These are phyloP conservation scores for Oreonectes daqikongensis DNA, from an alignment of 2,797 vertebrate genomes.

Conservation along the genomic window DNA sequence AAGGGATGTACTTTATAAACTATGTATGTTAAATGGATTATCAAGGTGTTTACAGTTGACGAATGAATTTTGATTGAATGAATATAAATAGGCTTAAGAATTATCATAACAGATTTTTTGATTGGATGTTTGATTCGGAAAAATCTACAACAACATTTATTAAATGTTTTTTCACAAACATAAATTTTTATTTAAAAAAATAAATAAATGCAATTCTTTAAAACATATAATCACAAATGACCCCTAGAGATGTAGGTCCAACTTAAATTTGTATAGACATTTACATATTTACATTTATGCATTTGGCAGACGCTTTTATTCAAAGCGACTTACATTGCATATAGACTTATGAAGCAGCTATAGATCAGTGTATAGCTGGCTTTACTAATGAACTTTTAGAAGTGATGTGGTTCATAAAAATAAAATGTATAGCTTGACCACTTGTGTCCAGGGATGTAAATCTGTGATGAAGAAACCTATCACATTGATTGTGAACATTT, in stretches of 20 bases:
- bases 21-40: background rate
- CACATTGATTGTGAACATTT: conserved; percentile 77
- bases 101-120: too few species aligned
- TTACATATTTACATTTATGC: conserved; percentile 29
- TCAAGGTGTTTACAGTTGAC: conserved; percentile 3
- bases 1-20: background rate
- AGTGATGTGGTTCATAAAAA: conserved; percentile 71
- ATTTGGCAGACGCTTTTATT: too few species aligned
- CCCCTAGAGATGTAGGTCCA: background rate
- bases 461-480: conserved; percentile 74
- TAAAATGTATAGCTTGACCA: conserved; percentile 67
- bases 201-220: background rate
- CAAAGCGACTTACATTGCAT: too few species aligned
- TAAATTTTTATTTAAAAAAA: background rate
- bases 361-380: conserved; percentile 64
- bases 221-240: conserved; percentile 16
- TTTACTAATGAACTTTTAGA: conserved; percentile 74
- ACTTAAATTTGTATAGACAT: too few species aligned
- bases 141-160: background rate
- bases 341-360: conserved; percentile 47
- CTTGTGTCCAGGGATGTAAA: conserved; percentile 57
- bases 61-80: conserved; percentile 1
- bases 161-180: background rate
- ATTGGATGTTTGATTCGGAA: background rate
- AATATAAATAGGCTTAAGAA: conserved; percentile 20